Percentiles rank a stretch among this genome's conserved stretches.
Conservation (phyloP, 1,140 invertebrate genomes). For the Octopus bimaculoides region DNA sequence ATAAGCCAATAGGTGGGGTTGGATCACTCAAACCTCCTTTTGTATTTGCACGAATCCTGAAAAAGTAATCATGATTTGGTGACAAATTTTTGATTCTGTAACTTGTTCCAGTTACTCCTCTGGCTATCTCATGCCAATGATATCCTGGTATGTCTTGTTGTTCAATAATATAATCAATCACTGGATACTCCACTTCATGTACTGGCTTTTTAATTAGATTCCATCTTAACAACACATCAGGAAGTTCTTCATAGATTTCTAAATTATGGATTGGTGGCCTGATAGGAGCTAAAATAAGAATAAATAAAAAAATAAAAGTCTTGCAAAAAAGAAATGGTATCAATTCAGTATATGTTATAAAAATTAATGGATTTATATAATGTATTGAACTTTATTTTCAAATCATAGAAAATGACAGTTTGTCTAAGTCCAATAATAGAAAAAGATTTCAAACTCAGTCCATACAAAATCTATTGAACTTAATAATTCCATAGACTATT, state of each 20-base stretch:
- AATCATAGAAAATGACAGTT: too few species aligned
- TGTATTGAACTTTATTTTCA: too few species aligned
- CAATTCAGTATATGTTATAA: too few species aligned
- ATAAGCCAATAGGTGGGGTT: conserved; percentile 29
- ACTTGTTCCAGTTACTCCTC: conserved; percentile 26
- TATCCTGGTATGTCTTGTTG: conserved; percentile 30
- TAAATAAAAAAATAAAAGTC: not conserved
- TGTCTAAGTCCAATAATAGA: too few species aligned
- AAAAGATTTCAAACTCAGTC: too few species aligned
- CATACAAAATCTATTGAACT: too few species aligned
- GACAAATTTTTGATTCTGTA: conserved; percentile 27
- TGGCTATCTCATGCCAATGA: conserved; percentile 33
- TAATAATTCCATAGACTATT: too few species aligned
- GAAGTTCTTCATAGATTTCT: conserved; percentile 37
- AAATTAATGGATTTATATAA: too few species aligned
- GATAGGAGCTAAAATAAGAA: conserved; percentile 38
- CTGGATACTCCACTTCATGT: conserved; percentile 21
- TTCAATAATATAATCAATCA: conserved; percentile 23
- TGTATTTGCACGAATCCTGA: conserved; percentile 75
- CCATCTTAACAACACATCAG: conserved; percentile 40
- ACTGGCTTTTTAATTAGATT: conserved; percentile 20
- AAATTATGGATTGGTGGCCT: conserved; percentile 31
- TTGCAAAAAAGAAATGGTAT: not conserved
- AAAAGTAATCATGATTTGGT: conserved; percentile 29
- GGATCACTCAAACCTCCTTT: conserved; percentile 59